Evolutionary conservation across 23 tunicate species (phyloP), one percentile per base, ranked within the genome.

Genomic region (Trididemnum nubilum): DNA sequence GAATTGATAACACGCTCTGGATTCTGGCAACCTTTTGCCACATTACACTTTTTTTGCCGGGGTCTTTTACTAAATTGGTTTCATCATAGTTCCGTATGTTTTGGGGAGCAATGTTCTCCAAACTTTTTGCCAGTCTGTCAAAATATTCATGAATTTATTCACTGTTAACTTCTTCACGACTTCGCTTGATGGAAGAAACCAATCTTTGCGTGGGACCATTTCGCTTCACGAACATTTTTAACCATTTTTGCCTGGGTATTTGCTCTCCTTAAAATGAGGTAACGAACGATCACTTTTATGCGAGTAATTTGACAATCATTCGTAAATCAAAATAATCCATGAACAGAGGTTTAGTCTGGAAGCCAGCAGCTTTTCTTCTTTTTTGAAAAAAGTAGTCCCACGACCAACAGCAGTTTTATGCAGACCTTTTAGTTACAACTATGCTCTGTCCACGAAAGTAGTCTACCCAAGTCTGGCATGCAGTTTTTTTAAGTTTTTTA

Each of bases 21-120:
- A 24, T 69, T 5, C 39, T 69, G 12, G 37, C 74, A 33, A 69
- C 74, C 3, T 28, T 69, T 4, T 37, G 32, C 39, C 37, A 3
- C 37, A n/a, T n/a, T n/a, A n/a, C n/a, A n/a, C n/a, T n/a, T n/a
- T 69, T 69, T 69, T 69, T 69, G 39, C 74, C 74, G 5, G 74
- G 74, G 39, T 34, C 74, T 4, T 69, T 37, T 31, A 32, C 74
- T 9, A 69, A 33, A 9, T 69, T 69, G 37, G 37, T 69, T 63
- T 63, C n/a, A 63, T 63, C 22, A n/a, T 69, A 69, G 32, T 28
- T 69, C 74, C 74, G 32, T 9, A 69, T 33, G 36, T 69, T 69
- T 69, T 69, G 74, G 29, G 74, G 74, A 32, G 22, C 38, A 28
- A 69, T 33, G 5, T 34, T 69, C 37, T 31, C 37, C 74, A 69